Base-by-base conservation (phyloP, 2,888 invertebrate genomes). In the Eristalis tenax region DNA sequence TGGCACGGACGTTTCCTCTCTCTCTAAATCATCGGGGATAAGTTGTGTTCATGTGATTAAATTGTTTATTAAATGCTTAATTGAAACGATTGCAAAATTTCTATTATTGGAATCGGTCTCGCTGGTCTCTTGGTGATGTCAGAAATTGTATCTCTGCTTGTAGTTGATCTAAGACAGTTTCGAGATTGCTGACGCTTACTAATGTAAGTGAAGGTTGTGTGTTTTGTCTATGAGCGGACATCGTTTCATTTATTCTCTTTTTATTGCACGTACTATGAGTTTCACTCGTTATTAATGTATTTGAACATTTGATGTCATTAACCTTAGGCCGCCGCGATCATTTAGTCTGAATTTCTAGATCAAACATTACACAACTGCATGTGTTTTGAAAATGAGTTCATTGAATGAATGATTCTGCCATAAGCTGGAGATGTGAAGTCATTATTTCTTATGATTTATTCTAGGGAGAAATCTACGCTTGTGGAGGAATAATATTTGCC, bases 1-100 rank as follows among this genome's bases (percentile, higher is more conserved):
- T 74, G 28, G 74, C 75, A 75, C 38, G 57, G 69, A 40, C 43
- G 43, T 43, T 81, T 81, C 18, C 11, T 50, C 32, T 26, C 11
- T 50, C 32, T 8, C 26, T 38, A 65, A 70, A 59, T 63, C 40
- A 43, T 40, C 74, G 40, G 28, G 5, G 63, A 64, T 81, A 69
- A 57, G 13, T 38, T 75, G 65, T 70, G 69, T 13, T 66, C 70
- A 64, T 68, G 32, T 50, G 35, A 50, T 56, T 77, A 61, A 73
- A 78, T 75, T 71, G 70, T 50, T 79, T 28, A 70, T 70, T 74
- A 65, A 79, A 22, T 61, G 71, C 40, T 79, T 65, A 84, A 84
- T 84, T 84, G 74, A 75, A 75, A 69, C 40, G 81, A 64, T 74
- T 75, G 35, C 65, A 40, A 75, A 63, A 32, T n/a, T 40, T 59